Percentiles rank a stretch among this genome's conserved stretches.
These are phyloP conservation scores for Ladona fulva DNA, from an alignment of 1,140 invertebrate species.

Conservation along the genomic window DNA sequence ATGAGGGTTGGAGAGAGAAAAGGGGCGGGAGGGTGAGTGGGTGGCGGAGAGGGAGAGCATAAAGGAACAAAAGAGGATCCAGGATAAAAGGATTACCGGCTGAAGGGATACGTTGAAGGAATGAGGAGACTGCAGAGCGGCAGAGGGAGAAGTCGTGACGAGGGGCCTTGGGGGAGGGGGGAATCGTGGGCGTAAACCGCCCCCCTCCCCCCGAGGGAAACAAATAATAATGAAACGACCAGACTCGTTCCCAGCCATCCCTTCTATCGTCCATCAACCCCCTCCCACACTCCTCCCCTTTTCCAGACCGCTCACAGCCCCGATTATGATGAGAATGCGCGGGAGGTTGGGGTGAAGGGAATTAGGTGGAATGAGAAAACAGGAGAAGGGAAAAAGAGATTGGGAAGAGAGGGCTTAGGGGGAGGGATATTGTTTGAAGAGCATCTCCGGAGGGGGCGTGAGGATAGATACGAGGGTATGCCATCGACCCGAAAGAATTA, in stretches of 20 bases:
- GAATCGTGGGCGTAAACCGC: neutral
- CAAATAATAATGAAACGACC: conserved; percentile 10
- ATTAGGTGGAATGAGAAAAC: neutral
- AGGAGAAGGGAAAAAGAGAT: neutral
- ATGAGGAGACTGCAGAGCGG: neutral
- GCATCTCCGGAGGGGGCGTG: neutral
- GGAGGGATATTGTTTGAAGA: neutral
- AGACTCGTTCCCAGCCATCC: neutral
- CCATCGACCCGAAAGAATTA: neutral
- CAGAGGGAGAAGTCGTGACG: neutral
- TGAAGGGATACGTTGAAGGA: neutral
- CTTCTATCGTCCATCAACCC: neutral
- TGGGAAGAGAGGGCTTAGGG: neutral
- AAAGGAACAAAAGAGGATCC: conserved; percentile 5
- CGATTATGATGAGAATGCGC: neutral
- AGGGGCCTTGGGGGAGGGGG: neutral
- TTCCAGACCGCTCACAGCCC: neutral
- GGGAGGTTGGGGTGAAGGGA: neutral
- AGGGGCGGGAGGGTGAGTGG: too few relatives aligned
- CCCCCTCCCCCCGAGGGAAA: neutral
- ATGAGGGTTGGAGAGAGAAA: too few relatives aligned
- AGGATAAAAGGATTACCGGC: neutral
- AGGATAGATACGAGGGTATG: neutral
- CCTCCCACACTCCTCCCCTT: neutral
- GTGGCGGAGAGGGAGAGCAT: neutral